A percentile compares a stretch with the other conserved stretches of the same genome.
phyloP scores from a whole-genome alignment of 2,113 vertebrate genomes.

The Laticauda laticaudata region DNA sequence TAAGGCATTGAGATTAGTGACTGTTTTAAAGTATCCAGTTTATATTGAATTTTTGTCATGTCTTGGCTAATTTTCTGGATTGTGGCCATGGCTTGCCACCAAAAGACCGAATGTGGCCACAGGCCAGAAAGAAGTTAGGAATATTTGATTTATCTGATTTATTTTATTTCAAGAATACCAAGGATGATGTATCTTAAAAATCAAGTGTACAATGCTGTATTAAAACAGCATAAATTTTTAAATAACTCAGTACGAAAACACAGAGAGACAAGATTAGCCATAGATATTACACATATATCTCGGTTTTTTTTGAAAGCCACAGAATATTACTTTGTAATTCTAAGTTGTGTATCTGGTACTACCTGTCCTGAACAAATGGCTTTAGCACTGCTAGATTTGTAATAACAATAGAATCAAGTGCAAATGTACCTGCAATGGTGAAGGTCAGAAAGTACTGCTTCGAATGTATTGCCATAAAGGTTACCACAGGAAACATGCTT shows the following conservation, averaged over 20 bases:
- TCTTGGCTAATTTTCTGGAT: not conserved
- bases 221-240: not conserved
- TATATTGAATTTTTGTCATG: not conserved
- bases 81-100: not conserved
- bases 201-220: not conserved
- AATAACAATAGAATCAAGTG: not conserved
- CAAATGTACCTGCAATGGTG: not conserved
- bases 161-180: not conserved
- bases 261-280: not conserved
- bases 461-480: not conserved
- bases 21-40: not conserved
- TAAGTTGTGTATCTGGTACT: not conserved
- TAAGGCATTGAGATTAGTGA: not conserved
- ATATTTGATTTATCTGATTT: not conserved
- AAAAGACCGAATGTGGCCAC: not conserved
- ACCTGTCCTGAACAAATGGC: not conserved
- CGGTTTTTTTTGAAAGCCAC: not conserved
- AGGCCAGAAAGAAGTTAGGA: not conserved
- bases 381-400: not conserved
- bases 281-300: not conserved
- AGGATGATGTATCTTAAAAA: not conserved
- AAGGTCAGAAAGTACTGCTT: not conserved
- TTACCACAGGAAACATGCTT: not conserved
- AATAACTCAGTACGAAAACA: not conserved
- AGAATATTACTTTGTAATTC: not conserved